These are phyloP conservation scores for Schizopygopsis pylzovi DNA, from an alignment of 2,797 vertebrate genomes.

Conservation along the genomic window DNA sequence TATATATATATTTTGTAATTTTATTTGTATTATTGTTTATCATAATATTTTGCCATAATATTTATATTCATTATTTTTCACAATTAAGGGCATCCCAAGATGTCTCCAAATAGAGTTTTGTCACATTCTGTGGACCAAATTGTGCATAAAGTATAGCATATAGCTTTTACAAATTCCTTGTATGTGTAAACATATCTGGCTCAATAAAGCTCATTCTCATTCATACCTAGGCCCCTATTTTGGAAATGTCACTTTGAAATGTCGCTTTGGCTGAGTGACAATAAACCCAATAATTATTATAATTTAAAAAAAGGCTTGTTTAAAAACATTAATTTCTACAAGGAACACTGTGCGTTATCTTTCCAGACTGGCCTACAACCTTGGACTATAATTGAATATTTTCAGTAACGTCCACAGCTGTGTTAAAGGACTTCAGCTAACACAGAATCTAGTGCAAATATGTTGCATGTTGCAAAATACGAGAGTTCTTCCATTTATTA, in stretches of 20 bases:
- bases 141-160: not conserved
- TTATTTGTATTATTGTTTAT: too few species aligned
- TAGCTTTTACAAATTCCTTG: too few species aligned
- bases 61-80: too few species aligned
- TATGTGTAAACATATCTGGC: too few species aligned
- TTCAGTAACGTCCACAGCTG: not conserved
- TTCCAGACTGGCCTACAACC: not conserved
- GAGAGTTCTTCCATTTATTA: not conserved
- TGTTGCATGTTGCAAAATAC: not conserved
- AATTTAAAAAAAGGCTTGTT: not conserved
- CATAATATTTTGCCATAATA: too few species aligned
- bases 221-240: too few species aligned
- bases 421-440: not conserved
- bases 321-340: not conserved
- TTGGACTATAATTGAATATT: not conserved
- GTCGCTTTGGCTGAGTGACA: not conserved
- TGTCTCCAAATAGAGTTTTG: too few species aligned
- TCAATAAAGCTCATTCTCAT: too few species aligned
- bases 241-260: not conserved
- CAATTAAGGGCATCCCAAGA: too few species aligned
- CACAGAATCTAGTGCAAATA: not conserved
- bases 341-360: not conserved
- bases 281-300: not conserved
- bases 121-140: too few species aligned
- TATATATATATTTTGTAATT: too few species aligned